Percentiles rank a stretch among this genome's conserved stretches.
Conservation (phyloP, 2,113 vertebrate species). For the Riparia riparia region DNA sequence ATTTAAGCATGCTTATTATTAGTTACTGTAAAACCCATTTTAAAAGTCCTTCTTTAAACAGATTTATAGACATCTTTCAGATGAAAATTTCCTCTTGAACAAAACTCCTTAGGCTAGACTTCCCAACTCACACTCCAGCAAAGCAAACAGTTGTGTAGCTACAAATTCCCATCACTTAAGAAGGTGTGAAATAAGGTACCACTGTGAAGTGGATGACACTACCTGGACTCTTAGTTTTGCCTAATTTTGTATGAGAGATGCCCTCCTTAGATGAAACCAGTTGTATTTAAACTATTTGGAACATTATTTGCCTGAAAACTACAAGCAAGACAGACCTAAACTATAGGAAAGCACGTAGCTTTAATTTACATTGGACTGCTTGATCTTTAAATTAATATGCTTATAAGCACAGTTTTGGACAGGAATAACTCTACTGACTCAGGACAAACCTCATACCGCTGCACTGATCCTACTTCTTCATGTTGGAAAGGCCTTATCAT, state of each 20-base stretch:
- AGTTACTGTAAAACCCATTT: background rate
- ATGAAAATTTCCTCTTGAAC: background rate
- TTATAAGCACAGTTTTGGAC: background rate
- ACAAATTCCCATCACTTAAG: background rate
- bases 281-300: background rate
- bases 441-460: background rate
- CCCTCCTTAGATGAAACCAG: background rate
- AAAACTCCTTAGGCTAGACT: background rate
- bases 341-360: background rate
- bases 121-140: background rate
- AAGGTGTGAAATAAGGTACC: background rate
- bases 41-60: background rate
- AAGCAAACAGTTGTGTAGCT: background rate
- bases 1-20: background rate
- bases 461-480: conserved; percentile 31
- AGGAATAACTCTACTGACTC: conserved; percentile 17
- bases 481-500: conserved; percentile 10
- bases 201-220: background rate
- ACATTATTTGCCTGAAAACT: background rate
- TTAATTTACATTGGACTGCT: background rate
- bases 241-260: background rate
- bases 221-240: background rate
- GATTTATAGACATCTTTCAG: background rate
- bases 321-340: background rate
- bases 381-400: background rate